Conservation (phyloP, 2,113 vertebrate species). For the Leuciscus idus region DNA sequence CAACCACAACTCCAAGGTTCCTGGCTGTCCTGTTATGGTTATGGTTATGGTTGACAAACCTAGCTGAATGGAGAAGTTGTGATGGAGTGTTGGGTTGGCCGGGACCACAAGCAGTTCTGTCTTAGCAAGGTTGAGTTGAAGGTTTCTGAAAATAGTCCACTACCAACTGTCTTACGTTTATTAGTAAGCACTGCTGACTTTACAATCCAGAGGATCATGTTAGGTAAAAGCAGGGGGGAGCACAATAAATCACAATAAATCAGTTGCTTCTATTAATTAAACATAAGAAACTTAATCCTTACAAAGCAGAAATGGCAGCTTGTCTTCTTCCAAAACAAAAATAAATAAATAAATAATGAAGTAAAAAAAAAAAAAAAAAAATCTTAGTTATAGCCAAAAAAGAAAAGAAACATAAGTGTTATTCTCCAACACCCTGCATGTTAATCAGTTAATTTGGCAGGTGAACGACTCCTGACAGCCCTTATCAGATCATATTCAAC, state of each 20-base stretch:
- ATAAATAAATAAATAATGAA: too few relatives aligned
- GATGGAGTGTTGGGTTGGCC: too few relatives aligned
- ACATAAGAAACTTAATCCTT: background rate
- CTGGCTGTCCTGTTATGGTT: too few relatives aligned
- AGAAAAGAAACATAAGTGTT: background rate
- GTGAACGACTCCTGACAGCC: background rate
- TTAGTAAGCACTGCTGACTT: constrained; percentile 2
- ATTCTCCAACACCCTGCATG: background rate
- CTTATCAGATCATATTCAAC: background rate
- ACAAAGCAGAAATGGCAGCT: background rate
- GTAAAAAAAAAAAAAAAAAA: too few relatives aligned
- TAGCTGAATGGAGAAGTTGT: too few relatives aligned
- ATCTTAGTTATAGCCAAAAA: background rate
- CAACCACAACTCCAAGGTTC: too few relatives aligned
- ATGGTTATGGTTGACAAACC: too few relatives aligned
- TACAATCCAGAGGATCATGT: background rate
- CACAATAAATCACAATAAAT: constrained; percentile 10
- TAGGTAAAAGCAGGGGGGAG: background rate
- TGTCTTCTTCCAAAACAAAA: background rate
- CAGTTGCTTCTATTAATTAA: background rate
- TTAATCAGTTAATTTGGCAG: background rate
- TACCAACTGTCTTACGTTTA: constrained; percentile 7
- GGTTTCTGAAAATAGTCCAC: constrained; percentile 24
- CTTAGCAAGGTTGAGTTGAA: too few relatives aligned
- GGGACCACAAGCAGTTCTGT: too few relatives aligned